Base-by-base conservation (phyloP, 2,888 invertebrate genomes). In the Elysia crispata region DNA sequence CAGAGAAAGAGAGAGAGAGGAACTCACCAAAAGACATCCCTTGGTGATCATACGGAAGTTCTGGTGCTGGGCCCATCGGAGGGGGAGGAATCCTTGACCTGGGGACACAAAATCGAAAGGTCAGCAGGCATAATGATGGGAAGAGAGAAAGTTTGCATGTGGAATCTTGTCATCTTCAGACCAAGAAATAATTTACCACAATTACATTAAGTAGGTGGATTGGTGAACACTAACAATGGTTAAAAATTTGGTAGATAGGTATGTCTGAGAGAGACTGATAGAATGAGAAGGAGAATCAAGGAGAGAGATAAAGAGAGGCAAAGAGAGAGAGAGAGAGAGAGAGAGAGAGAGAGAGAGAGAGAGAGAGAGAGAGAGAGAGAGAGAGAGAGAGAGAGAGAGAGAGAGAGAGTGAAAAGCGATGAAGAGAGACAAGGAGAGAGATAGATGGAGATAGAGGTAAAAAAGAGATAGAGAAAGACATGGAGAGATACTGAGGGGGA, bases 31-130 rank as follows among this genome's bases (percentile, higher is more conserved):
- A 41, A 28, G 50, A 74, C 74, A 80, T 81, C n/a, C 77, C 79
- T 3, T 76, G 66, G 60, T 82, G 82, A 62, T 84, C 57, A 75
- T 82, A 83, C 6, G 89, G 88, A 18, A 88, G 89, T 76, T 87
- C 86, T n/a, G 89, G 89, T 3, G 89, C 87, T 18, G 89, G 88
- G 30, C 86, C 87, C 69, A 79, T 79, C 33, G 90, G 90, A 11
- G 89, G 88, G 1, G 88, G 89, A 8, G 89, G 89, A 33, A 88
- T 87, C 70, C 75, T 79, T 54, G 79, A 66, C 72, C 82, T 82
- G 80, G 0, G 6, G 18, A 41, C 41, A 41, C 41, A 41, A 41
- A 6, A 41, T 11, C 20, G 23, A 60, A 23, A 60, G 6, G 15
- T 8, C 11, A 20, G 50, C 5, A 50, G 49, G 23, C 18, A n/a